Percentiles rank a stretch among this genome's conserved stretches.
phyloP scores from a whole-genome alignment of 2,113 vertebrate genomes.

The Xenopus tropicalis region DNA sequence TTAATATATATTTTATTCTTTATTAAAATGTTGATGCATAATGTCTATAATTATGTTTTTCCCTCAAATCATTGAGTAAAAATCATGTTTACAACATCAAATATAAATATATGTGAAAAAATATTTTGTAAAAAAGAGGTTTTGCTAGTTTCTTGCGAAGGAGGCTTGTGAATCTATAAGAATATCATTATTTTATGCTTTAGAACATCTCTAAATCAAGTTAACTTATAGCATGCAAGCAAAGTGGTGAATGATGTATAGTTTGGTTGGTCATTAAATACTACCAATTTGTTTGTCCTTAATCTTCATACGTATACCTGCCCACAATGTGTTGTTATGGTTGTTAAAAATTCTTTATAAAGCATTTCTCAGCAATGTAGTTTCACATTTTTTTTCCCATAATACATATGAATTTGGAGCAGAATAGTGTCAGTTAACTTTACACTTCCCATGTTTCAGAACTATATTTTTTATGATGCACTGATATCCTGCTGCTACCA shows the following conservation, averaged over 20 bases:
- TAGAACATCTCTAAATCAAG: background rate
- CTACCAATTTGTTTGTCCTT: background rate
- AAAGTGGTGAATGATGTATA: background rate
- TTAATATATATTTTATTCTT: conserved; percentile 20
- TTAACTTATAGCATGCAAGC: background rate
- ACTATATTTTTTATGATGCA: too few relatives aligned
- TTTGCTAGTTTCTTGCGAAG: background rate
- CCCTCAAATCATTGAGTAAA: conserved; percentile 42
- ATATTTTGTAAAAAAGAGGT: conserved; percentile 6
- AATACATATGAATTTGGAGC: too few relatives aligned
- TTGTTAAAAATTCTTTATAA: too few relatives aligned
- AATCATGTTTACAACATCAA: conserved; percentile 5
- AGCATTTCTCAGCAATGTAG: too few relatives aligned
- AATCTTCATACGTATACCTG: background rate
- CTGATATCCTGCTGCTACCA: too few relatives aligned
- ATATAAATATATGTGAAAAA: conserved; percentile 31
- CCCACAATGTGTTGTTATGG: too few relatives aligned
- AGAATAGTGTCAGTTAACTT: too few relatives aligned
- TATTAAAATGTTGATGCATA: conserved; percentile 16
- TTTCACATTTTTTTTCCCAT: too few relatives aligned
- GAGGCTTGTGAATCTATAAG: background rate
- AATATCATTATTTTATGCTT: background rate
- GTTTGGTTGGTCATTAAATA: background rate
- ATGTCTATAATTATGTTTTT: too few relatives aligned
- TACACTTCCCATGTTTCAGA: too few relatives aligned